Evolutionary conservation across 2,113 vertebrate genomes (phyloP), one percentile per base, ranked within the genome.

Genomic region (Eulemur rufifrons): DNA sequence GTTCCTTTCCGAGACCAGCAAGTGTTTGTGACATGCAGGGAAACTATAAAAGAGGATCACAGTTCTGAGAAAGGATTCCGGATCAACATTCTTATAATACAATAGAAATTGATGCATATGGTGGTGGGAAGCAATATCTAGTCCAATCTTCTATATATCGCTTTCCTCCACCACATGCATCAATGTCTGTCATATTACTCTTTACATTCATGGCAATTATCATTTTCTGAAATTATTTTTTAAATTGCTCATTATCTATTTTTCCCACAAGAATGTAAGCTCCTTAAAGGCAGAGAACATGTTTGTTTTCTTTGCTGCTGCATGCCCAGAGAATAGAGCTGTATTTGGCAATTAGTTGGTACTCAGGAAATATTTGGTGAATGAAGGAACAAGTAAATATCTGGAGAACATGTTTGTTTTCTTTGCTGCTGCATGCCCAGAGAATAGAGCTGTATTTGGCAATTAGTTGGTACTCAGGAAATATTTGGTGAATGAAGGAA

Each of bases 301-400:
- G 27, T 66, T 71, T 54, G 56, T 34, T 82, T 37, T 91, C 59
- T 81, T 20, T 95, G 25, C n/a, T 90, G n/a, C 4, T 68, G 2
- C 10, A 15, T 18, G 1, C 15, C 0, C 21, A 27, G 21, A 87
- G 63, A 50, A 21, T 29, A 81, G 34, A 86, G 2, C 12, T 47
- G 10, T 10, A 0, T 5, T 71, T 73, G 52, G 8, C 18, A 61
- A 13, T 54, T 13, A 27, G 1, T 17, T 47, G 23, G 9, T 15
- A 45, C 6, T 92, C 54, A 71, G 32, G 83, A 96, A 94, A 34
- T 92, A 64, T 64, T 88, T 89, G 10, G 50, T 84, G n/a, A 68
- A 27, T 47, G 20, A 84, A 56, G 34, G 29, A 83, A 42, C 25
- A 84, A 86, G 54, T 64, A 0, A 50, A 13, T 82, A 81, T 77